Conservation (phyloP, 2,888 invertebrate genomes). For the Zele albiditarsus region DNA sequence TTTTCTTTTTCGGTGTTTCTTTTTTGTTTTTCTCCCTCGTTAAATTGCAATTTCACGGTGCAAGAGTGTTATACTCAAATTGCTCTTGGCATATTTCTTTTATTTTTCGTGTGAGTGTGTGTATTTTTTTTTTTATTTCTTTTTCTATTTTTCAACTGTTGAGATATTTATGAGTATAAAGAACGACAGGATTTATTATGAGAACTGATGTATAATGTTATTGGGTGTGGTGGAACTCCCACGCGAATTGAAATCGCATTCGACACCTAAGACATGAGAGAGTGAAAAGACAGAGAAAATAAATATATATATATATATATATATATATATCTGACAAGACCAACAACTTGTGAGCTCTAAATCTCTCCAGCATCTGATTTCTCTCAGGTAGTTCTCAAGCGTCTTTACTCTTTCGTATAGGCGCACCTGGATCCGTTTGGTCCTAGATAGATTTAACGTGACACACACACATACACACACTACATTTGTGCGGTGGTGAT, state of each 20-base stretch:
- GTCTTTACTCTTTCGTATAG: slow-evolving; percentile 12
- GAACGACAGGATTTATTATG: slow-evolving; percentile 30
- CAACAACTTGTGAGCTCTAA: slow-evolving; percentile 34
- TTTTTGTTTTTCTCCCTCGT: neutral
- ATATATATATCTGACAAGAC: slow-evolving; percentile 14
- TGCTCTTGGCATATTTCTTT: neutral
- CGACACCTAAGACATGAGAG: slow-evolving; percentile 34
- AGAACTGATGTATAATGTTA: slow-evolving; percentile 26
- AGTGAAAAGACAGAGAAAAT: neutral
- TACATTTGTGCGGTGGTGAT: neutral
- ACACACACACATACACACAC: slow-evolving; percentile 32
- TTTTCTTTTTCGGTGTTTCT: neutral
- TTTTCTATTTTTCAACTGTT: neutral
- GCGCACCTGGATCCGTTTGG: slow-evolving; percentile 35
- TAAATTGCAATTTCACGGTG: neutral
- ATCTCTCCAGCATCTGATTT: slow-evolving; percentile 43
- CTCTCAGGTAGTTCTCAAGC: slow-evolving; percentile 38
- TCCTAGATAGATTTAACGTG: slow-evolving; percentile 25
- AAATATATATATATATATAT: slow-evolving; percentile 23
- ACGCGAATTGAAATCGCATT: slow-evolving; percentile 45
- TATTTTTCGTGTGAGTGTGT: neutral
- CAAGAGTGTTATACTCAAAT: neutral
- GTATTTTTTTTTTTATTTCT: neutral
- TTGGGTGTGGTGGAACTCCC: slow-evolving; percentile 43
- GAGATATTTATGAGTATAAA: slow-evolving; percentile 32